Evolutionary conservation across 2,888 invertebrate species (phyloP), one percentile per base, ranked within the genome.

Genomic region (Drosophila subsilvestris): DNA sequence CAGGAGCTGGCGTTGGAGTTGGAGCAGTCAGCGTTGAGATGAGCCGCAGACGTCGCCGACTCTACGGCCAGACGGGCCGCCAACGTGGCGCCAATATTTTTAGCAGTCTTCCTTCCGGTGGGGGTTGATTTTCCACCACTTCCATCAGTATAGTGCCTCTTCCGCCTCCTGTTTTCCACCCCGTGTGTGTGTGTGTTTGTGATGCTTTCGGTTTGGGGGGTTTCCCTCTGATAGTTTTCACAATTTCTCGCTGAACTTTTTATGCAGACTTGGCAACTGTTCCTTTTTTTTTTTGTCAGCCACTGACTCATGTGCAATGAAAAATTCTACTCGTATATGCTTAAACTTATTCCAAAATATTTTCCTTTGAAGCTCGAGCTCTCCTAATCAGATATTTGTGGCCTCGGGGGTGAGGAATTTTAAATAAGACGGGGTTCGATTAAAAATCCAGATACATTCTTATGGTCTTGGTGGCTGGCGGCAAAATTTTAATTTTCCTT

Each of bases 61-160:
- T 70, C 57, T 57, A 29, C 53, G 61, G 80, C 68, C 79, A 85
- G 82, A 81, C 80, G 78, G 68, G 70, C 72, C 86, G 84, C 58
- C 85, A 80, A 71, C 75, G 57, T 76, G 85, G 76, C 85, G 85
- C 86, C 86, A 74, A 76, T 79, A 73, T 78, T 78, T 80, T 75
- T 68, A 74, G 77, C 57, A 48, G 20, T 63, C 69, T 68, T 60
- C 72, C 63, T 68, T 66, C 65, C 66, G 66, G 51, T 58, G 65
- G 25, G 68, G 54, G 67, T 29, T 63, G 62, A 55, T 59, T 74
- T 18, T 20, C 54, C 29, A 48, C 63, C 73, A n/a, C 63, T 63
- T 60, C 63, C 25, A 63, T 22, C 42, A 51, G 44, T 45, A 18
- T 10, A 12, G 32, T 32, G 44, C 48, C 63, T 63, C 63, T 43